Percentiles rank a stretch among this genome's conserved stretches.
These are phyloP conservation scores for Carposina sasakii DNA, from an alignment of 1,140 invertebrate species.

Conservation along the genomic window DNA sequence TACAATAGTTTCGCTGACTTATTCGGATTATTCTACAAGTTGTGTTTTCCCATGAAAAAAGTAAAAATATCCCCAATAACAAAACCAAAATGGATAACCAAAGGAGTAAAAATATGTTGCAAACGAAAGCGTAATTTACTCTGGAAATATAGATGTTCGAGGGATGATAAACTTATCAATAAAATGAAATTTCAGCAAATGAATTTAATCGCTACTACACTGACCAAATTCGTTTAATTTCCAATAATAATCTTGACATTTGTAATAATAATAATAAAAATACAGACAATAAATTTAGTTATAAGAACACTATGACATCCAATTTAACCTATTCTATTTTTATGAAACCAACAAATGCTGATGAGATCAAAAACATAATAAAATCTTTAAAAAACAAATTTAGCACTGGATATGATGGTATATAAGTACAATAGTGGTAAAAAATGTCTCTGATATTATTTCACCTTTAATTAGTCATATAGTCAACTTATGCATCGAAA, in stretches of 20 bases:
- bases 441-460: background rate
- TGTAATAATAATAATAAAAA: background rate
- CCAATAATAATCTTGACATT: too few species aligned
- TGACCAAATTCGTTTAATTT: background rate
- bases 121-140: background rate
- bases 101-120: background rate
- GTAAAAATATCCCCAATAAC: background rate
- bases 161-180: constrained; percentile 9
- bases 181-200: constrained; percentile 1
- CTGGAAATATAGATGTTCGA: background rate
- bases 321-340: background rate
- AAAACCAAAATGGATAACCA: background rate
- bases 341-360: background rate
- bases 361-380: constrained; percentile 1
- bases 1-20: background rate
- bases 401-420: constrained; percentile 4
- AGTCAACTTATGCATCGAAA: background rate
- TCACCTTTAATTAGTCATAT: background rate
- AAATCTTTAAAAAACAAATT: background rate
- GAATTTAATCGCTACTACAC: background rate
- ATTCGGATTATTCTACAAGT: background rate
- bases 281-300: too few species aligned
- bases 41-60: background rate
- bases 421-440: background rate
- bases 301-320: background rate